Evolutionary conservation across 2,888 invertebrate genomes (phyloP), one percentile per base, ranked within the genome.

Genomic region (Pachycephus smyrnensis): DNA sequence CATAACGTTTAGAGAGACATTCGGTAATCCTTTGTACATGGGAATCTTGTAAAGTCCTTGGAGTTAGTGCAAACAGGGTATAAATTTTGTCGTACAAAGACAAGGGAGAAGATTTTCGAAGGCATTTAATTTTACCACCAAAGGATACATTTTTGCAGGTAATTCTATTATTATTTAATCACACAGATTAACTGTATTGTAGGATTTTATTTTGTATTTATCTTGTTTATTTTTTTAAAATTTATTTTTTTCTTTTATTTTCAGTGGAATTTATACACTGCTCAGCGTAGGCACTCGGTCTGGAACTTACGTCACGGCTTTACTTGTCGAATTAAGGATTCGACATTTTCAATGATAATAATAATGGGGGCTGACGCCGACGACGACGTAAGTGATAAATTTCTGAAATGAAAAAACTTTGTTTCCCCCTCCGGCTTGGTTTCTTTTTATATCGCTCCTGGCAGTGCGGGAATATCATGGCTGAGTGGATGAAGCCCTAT

Each of bases 221-320:
- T 4, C 12, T 40, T 1, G 15, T 40, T 37, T 23, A 1, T 23
- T 0, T 37, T 82, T 82, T 81, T 80, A n/a, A n/a, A n/a, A n/a
- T n/a, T n/a, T n/a, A n/a, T n/a, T n/a, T n/a, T n/a, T n/a, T n/a
- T n/a, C n/a, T n/a, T n/a, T n/a, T n/a, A n/a, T n/a, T n/a, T n/a
- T n/a, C n/a, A n/a, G n/a, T n/a, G n/a, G 12, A 12, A 12, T 12
- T 37, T 37, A 37, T 12, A 3, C 12, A 12, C 12, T 12, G 3
- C 37, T 3, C 12, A 37, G 12, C 11, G 12, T 4, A 3, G 0
- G 12, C 15, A 12, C 15, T 12, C 4, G 6, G 9, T 55, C 0
- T 9, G 23, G 9, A 9, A 55, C 0, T 55, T 23, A 0, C 2
- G 40, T 23, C 23, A 2, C 9, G 55, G 6, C 9, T 55, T 23